Base-by-base conservation (phyloP, 2,888 invertebrate species). In the Salticus scenicus region DNA sequence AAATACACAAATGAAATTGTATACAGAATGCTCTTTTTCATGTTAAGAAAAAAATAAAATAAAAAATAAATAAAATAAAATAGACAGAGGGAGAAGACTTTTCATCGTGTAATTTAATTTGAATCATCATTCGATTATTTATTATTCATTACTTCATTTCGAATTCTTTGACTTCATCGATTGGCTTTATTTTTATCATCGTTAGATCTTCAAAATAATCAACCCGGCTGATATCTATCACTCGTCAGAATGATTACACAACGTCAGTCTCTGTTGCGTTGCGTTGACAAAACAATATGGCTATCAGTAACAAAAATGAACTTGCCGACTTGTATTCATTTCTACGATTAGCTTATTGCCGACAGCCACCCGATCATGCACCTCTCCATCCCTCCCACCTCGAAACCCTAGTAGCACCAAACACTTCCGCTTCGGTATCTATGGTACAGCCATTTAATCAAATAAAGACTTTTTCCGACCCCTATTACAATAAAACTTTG, bases 401-500 rank as follows among this genome's bases (percentile, higher is more conserved):
- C n/a, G 33, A 41, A 28, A 31, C 2, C 12, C 71, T 37, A 28
- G 37, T 24, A 37, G 37, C 31, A 31, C 2, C 17, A 7, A 28
- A 67, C n/a, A 63, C 67, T 20, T 33, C 67, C 33, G 33, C 24
- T 67, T n/a, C 10, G 67, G 37, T 67, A 67, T 67, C 67, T 67
- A 67, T 67, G 67, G 67, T 37, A 33, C 71, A 33, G 57, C 83
- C 72, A 84, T 84, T 77, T 84, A 84, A 84, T 84, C 83, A 84
- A 84, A 84, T 83, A 82, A 75, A 82, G 75, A 71, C 76, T 72
- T 76, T 51, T 76, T 66, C 72, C 63, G 12, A n/a, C 71, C 33
- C 37, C 75, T 66, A 76, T 78, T 72, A 84, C 73, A 84, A 84
- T 77, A 77, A 84, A 84, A 77, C 77, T 71, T 84, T 42, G 77